Base-by-base conservation (phyloP, 2,888 invertebrate species). In the Trimorus sp. region DNA sequence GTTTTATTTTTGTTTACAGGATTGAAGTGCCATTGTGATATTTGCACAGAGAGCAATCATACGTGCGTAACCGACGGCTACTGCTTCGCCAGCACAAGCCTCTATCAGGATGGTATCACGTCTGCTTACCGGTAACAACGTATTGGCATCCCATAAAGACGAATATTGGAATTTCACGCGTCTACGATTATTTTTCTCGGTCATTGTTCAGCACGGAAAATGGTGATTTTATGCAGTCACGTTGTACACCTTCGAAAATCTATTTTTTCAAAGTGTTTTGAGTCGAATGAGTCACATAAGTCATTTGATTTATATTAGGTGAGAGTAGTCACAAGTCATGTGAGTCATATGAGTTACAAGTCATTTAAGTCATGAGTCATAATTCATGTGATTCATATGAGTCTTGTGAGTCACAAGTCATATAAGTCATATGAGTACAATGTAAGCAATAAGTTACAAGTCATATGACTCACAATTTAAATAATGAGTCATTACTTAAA, bases 11-110 rank as follows among this genome's bases (percentile, higher is more conserved):
- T 81, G 73, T 77, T 93, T 93, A 74, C 92, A 96, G 96, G 94
- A 84, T 92, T 97, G 88, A 96, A 95, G 92, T 98, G 98, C 92
- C 95, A 96, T 92, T 98, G 97, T 93, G 96, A 96, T 89, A 94
- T 95, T 88, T 96, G 96, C 89, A 93, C 93, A 84, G 94, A 95
- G 12, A 94, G 93, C 68, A 97, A 97, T 91, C 93, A 94, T 89
- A 96, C 97, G 42, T 98, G 98, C 92, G 95, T 95, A 91, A 98
- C 98, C 5, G 97, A 97, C 92, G 98, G 98, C 54, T 96, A 95
- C 90, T 98, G 98, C 91, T 97, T 96, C 89, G 96, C 97, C 3
- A 95, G 97, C 73, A 95, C 96, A 82, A 94, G 94, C 82, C 90
- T 94, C 85, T 93, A 94, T 69, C 94, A 94, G 88, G 91, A 92